Evolutionary conservation across 1,140 invertebrate genomes (phyloP).

Genomic region (Cydia pomonella): DNA sequence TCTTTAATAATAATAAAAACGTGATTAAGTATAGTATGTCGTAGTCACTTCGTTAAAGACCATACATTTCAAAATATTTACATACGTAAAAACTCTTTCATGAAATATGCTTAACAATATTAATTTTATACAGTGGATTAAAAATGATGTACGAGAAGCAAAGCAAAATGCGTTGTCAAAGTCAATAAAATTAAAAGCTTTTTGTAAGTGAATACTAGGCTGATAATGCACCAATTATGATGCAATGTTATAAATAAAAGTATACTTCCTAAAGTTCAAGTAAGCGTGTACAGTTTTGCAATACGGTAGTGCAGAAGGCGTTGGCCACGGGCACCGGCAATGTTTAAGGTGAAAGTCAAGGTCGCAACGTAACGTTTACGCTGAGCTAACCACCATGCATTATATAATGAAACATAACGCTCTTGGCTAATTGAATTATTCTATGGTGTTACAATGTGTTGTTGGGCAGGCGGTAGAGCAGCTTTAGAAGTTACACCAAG

Average conservation of each 20-base stretch:
- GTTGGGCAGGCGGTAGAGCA: neutral
- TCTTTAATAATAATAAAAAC: no score
- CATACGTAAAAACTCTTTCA: no score
- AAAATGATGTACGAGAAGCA: no score
- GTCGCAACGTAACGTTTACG: conserved; percentile 35
- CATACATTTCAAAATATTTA: no score
- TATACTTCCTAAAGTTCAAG: conserved; percentile 18
- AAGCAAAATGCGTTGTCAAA: no score
- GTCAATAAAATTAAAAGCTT: neutral
- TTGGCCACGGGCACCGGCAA: conserved; percentile 29
- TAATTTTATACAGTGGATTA: no score
- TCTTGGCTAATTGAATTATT: neutral
- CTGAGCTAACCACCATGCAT: conserved; percentile 41
- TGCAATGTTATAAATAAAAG: neutral
- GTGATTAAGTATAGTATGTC: no score
- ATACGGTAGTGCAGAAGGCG: conserved; percentile 23
- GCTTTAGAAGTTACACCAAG: neutral
- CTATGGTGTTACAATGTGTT: neutral
- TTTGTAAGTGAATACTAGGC: neutral
- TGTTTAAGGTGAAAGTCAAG: conserved; percentile 58
- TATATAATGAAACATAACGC: conserved; percentile 41
- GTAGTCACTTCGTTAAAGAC: no score
- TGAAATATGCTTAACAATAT: no score
- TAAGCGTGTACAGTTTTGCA: conserved; percentile 24
- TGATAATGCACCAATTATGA: neutral